A percentile compares a stretch with the other conserved stretches of the same genome.
Evolutionary conservation across 2,113 vertebrate genomes (phyloP).

Genomic region (Atractosteus spatula): DNA sequence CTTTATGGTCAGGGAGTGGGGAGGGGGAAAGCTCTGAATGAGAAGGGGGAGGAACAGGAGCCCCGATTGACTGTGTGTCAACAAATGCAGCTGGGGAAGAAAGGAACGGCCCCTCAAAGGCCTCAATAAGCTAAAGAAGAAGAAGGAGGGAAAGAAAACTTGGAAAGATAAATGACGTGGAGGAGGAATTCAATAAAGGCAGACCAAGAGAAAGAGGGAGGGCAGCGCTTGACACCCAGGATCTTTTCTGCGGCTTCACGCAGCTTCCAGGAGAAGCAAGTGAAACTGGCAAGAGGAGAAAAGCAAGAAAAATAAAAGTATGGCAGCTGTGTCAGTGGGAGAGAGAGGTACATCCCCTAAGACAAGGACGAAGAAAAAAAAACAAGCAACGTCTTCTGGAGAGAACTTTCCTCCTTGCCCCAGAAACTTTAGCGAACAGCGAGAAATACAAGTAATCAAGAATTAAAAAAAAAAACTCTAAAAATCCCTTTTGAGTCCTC

Average conservation of each 20-base stretch:
- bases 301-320: constrained; percentile 27
- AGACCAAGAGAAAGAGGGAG: constrained; percentile 26
- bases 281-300: constrained; percentile 53
- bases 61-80: constrained; percentile 89
- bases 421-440: too few species aligned
- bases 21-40: constrained; percentile 52
- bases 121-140: constrained; percentile 61
- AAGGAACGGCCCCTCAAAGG: constrained; percentile 76
- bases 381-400: constrained; percentile 35
- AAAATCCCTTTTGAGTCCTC: too few species aligned
- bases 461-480: too few species aligned
- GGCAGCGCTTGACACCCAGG: constrained; percentile 59
- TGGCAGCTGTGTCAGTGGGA: constrained; percentile 52
- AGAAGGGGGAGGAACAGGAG: constrained; percentile 55
- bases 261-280: constrained; percentile 79
- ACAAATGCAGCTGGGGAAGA: constrained; percentile 92
- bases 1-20: constrained; percentile 77
- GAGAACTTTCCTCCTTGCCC: constrained; percentile 24
- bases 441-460: too few species aligned
- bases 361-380: constrained; percentile 47
- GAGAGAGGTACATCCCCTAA: constrained; percentile 71
- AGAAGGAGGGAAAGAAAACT: constrained; percentile 63
- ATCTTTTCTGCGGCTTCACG: constrained; percentile 74
- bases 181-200: constrained; percentile 86
- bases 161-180: constrained; percentile 73